Conservation (phyloP, 2,113 vertebrate genomes). For the Melozone crissalis region DNA sequence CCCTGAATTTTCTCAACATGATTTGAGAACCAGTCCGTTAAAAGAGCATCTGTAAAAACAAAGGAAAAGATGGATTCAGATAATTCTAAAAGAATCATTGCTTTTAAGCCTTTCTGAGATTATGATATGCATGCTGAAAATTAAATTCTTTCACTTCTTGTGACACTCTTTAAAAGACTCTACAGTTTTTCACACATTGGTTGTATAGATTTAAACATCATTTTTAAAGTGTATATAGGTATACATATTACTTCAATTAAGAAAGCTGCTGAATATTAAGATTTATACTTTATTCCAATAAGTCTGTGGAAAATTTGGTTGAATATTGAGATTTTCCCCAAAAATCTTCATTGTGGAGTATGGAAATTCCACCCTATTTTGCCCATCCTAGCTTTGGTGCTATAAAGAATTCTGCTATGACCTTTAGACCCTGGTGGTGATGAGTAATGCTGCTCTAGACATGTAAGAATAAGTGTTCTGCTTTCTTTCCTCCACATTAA, state of each 20-base stretch:
- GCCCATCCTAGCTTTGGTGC: not conserved
- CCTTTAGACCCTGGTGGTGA: not conserved
- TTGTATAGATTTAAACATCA: not conserved
- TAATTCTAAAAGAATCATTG: conserved; percentile 1
- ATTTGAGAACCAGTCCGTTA: conserved; percentile 38
- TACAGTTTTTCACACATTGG: not conserved
- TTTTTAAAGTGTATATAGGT: not conserved
- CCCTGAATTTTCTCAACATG: not conserved
- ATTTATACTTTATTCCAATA: not conserved
- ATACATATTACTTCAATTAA: not conserved
- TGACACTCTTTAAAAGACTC: not conserved
- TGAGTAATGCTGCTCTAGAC: not conserved
- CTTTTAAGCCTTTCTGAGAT: not conserved
- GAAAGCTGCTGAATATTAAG: not conserved
- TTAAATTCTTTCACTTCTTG: not conserved
- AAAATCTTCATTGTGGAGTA: not conserved
- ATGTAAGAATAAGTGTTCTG: not conserved
- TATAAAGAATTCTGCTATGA: not conserved
- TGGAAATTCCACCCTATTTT: not conserved
- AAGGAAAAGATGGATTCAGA: conserved; percentile 23
- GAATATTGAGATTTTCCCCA: not conserved
- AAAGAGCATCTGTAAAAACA: conserved; percentile 69
- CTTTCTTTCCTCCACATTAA: not conserved
- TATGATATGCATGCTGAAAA: not conserved
- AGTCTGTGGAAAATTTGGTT: not conserved